Base-by-base conservation (phyloP, 1,140 invertebrate genomes). In the Microplitis mediator region DNA sequence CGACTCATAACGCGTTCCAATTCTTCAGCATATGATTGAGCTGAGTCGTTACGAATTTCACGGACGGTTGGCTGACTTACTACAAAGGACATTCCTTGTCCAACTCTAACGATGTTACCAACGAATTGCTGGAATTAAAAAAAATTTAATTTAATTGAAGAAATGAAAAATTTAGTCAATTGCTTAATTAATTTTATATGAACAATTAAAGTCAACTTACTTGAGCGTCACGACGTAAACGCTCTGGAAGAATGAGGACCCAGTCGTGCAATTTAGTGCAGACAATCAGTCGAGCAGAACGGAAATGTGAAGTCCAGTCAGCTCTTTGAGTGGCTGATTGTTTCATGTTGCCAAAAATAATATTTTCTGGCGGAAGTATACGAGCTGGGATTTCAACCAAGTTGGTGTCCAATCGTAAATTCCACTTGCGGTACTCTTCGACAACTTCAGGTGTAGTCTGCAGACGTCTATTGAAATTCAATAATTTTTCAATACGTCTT, bases 391-490 rank as follows among this genome's bases (percentile, higher is more conserved):
- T 32, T 31, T 89, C 82, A 0, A 92, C 83, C 0, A 94, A 80
- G 0, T 85, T 81, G 0, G 84, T 78, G 3, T 90, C 88, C 1
- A 95, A 69, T 14, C 88, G 83, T 79, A 94, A 78, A 32, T 92
- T 88, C 92, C 92, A 94, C 0, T 87, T 80, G 0, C 73, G 78
- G 2, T 94, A 76, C 73, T 93, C 91, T 35, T 89, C 65, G 0
- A 89, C 75, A 14, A 91, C 89, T 50, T 89, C 83, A 0, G 77
- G 79, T 0, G 87, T 88, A 3, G 73, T 78, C 1, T 85, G 83
- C 3, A 94, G 78, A 0, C 92, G 85, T 4, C 78, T 74, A 69
- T 91, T 91, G 73, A 94, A 94, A 0, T 71, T 45, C 0, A 89
- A 61, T 13, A 94, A 81, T 75, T 91, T 91, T 2, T 90, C 78